A percentile compares a stretch with the other conserved stretches of the same genome.
Conservation (phyloP, 2,888 invertebrate genomes). For the Morpho deidamia region DNA sequence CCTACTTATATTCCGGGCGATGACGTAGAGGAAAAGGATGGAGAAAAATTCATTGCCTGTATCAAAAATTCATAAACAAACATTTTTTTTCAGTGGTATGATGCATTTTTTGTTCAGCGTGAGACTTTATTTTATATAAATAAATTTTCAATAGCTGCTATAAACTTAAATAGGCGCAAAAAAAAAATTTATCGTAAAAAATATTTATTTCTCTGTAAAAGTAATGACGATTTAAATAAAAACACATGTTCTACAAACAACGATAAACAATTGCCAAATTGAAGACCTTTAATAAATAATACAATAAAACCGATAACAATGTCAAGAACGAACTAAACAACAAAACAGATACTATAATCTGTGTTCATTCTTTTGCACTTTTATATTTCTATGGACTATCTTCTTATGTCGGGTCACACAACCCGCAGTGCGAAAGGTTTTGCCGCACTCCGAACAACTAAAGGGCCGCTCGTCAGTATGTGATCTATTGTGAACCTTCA, state of each 20-base stretch:
- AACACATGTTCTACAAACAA: background rate
- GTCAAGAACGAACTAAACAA: constrained; percentile 24
- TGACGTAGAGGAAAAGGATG: too few species aligned
- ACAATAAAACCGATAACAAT: constrained; percentile 23
- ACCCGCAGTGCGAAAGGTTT: constrained; percentile 68
- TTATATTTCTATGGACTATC: constrained; percentile 52
- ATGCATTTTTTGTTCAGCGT: too few species aligned
- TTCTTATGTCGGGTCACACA: constrained; percentile 67
- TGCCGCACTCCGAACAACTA: constrained; percentile 65
- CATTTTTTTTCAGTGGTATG: too few species aligned
- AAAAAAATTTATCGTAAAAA: too few species aligned
- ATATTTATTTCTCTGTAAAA: background rate
- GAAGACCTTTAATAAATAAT: constrained; percentile 27
- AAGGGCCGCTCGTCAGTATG: constrained; percentile 72
- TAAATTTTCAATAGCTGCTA: too few species aligned
- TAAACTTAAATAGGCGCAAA: too few species aligned
- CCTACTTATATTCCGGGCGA: too few species aligned
- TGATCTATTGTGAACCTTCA: constrained; percentile 66
- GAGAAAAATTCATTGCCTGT: too few species aligned
- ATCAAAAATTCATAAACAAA: too few species aligned
- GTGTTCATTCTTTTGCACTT: constrained; percentile 10
- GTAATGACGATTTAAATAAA: background rate
- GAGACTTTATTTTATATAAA: too few species aligned
- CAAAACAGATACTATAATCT: constrained; percentile 20
- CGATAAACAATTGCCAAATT: constrained; percentile 17